Base-by-base conservation (phyloP, 2,888 invertebrate genomes). In the Drosophila crucigera region DNA sequence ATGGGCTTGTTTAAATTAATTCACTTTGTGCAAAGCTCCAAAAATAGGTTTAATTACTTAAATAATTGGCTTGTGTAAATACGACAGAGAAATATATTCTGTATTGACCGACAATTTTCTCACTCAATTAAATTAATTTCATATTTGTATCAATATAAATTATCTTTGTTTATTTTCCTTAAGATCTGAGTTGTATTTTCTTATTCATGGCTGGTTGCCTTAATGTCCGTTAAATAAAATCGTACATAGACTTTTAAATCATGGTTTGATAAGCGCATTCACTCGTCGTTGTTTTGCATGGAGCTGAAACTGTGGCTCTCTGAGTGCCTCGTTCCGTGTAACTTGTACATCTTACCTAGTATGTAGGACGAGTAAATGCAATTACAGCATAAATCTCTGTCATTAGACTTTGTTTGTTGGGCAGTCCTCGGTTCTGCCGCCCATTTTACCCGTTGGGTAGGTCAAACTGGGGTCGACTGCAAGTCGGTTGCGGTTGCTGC, bases 351-450 rank as follows among this genome's bases (percentile, higher is more conserved):
- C 30, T 64, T n/a, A 54, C 50, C 47, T 50, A 33, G 67, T 66
- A 16, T n/a, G 49, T 59, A 59, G 66, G 54, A 53, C 67, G 62
- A 84, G 83, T 78, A 82, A 84, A 90, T 85, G 84, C 89, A 85
- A 85, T 85, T 85, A 85, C 80, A 85, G 80, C 86, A 85, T 85
- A 85, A 85, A 85, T 85, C 85, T 83, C 86, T 90, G 90, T 90
- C 86, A 85, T 85, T 85, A 85, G 85, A 90, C 85, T 85, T 83
- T 90, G 89, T 90, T 88, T 85, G 85, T 82, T 84, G 84, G 69
- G 33, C 79, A 66, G 69, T 63, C 43, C 56, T 30, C 43, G 53
- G 31, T 49, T 56, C 56, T 49, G 47, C 43, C 61, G 35, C 43
- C 60, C 49, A 11, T 35, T 54, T 39, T 53, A 49, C 53, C 35